phyloP scores from a whole-genome alignment of 2,797 vertebrate genomes.

The Gymnocypris eckloni region DNA sequence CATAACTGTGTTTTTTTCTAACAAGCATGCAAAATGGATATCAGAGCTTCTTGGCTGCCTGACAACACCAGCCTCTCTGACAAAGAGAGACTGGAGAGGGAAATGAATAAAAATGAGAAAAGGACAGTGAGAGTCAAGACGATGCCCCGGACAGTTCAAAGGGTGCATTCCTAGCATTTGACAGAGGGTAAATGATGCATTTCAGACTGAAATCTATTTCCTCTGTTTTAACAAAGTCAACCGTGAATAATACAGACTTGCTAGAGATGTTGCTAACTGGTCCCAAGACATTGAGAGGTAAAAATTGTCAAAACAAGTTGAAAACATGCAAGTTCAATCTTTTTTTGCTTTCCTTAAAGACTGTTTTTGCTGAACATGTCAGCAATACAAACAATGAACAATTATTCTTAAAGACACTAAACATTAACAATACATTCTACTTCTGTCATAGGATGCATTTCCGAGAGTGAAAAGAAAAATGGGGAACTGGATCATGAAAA shows the following conservation, averaged over 20 bases:
- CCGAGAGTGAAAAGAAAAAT: not conserved
- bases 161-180: slow-evolving; percentile 43
- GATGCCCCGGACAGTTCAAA: slow-evolving; percentile 44
- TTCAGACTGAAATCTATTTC: slow-evolving; percentile 45
- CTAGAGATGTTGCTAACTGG: slow-evolving; percentile 20
- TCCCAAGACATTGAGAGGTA: not conserved
- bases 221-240: slow-evolving; percentile 42
- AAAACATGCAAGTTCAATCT: slow-evolving; percentile 12
- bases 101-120: slow-evolving; percentile 55
- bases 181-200: slow-evolving; percentile 49
- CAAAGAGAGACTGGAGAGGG: slow-evolving; percentile 66
- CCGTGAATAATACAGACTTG: slow-evolving; percentile 3
- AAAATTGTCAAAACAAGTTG: not conserved
- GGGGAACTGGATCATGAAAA: not conserved
- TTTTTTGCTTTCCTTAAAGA: not conserved
- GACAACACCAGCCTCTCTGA: slow-evolving; percentile 75
- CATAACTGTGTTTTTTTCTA: slow-evolving; percentile 71
- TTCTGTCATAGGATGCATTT: not conserved
- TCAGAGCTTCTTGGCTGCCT: slow-evolving; percentile 78
- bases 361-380: not conserved
- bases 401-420: not conserved
- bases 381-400: not conserved
- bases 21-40: slow-evolving; percentile 81
- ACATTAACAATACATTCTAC: not conserved
- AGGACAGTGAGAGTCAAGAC: slow-evolving; percentile 58